Percentiles rank a stretch among this genome's conserved stretches.
Evolutionary conservation across 2,113 vertebrate species (phyloP).

Genomic region (Pterocles orientalis): DNA sequence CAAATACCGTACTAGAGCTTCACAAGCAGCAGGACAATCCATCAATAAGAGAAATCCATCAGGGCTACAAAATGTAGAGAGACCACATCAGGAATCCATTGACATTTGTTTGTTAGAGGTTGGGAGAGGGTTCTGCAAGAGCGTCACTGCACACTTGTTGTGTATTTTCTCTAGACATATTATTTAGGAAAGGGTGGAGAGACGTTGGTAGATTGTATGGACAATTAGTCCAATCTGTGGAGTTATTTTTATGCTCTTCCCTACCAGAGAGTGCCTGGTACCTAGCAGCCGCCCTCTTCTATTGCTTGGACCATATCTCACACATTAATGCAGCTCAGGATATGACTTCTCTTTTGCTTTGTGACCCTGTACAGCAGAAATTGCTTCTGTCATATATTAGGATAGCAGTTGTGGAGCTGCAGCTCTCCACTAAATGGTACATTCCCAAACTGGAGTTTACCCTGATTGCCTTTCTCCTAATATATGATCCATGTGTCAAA

Average conservation of each 20-base stretch:
- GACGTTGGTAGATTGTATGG: neutral
- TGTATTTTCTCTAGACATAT: neutral
- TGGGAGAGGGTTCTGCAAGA: neutral
- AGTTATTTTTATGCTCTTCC: neutral
- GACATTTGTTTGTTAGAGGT: neutral
- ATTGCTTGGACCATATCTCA: neutral
- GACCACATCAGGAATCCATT: neutral
- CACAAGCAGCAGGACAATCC: neutral
- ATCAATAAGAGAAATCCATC: neutral
- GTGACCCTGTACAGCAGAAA: neutral
- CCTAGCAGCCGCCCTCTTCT: neutral
- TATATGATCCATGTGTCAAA: neutral
- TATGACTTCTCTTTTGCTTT: neutral
- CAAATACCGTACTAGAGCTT: neutral
- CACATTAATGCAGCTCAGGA: neutral
- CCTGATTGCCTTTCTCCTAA: neutral
- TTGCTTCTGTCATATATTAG: neutral
- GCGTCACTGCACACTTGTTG: rapidly evolving
- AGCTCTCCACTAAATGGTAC: neutral
- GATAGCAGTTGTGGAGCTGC: neutral
- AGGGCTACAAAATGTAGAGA: neutral
- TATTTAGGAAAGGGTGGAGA: neutral
- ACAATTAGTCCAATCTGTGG: neutral
- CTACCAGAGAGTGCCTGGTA: neutral
- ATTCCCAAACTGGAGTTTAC: neutral